phyloP scores from a whole-genome alignment of 2,113 vertebrate species.

The Callaeas wilsoni region DNA sequence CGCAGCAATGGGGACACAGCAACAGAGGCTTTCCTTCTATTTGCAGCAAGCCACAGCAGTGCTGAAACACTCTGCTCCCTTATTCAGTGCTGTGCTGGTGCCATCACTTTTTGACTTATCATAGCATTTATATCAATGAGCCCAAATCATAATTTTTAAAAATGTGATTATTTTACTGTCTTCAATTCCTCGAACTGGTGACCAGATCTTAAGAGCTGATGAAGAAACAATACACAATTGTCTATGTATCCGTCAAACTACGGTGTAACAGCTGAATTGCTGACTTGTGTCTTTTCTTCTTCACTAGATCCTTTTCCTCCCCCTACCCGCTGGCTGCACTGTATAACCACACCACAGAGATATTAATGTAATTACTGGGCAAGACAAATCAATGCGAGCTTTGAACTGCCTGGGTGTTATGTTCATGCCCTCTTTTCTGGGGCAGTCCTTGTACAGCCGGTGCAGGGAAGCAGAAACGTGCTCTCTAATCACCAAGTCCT shows the following conservation, averaged over 20 bases:
- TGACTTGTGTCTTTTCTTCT: background rate
- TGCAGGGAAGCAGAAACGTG: background rate
- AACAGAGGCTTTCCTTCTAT: background rate
- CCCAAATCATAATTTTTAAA: background rate
- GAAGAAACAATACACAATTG: background rate
- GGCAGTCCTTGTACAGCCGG: background rate
- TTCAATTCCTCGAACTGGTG: background rate
- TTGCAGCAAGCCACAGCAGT: background rate
- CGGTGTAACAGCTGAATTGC: background rate
- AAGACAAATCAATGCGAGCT: slow-evolving; percentile 18
- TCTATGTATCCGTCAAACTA: background rate
- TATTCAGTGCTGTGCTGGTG: background rate
- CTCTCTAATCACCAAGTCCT: background rate
- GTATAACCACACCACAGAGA: background rate
- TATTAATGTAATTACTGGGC: background rate
- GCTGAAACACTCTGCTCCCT: background rate
- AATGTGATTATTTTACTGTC: background rate
- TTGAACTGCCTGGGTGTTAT: background rate
- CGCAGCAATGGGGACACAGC: rapidly evolving
- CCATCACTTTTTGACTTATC: background rate
- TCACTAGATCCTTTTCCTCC: background rate
- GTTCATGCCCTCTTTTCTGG: background rate
- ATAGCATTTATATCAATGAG: background rate
- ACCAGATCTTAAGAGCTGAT: background rate
- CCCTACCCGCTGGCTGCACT: background rate